Percentiles rank a stretch among this genome's conserved stretches.
phyloP scores from a whole-genome alignment of 2,888 invertebrate species.

The Perithous albicinctus region DNA sequence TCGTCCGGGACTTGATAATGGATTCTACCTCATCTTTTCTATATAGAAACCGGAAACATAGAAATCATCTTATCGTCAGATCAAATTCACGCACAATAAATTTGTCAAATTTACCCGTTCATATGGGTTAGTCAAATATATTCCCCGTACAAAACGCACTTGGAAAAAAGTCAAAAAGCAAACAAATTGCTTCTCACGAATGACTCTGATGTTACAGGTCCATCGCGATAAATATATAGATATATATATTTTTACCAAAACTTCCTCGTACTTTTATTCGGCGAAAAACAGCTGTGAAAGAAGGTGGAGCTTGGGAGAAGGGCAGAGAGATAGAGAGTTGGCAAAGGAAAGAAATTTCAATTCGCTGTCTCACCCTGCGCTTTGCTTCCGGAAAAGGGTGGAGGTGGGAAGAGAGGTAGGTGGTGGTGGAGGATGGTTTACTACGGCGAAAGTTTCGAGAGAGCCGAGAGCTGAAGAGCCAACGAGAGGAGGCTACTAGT shows the following conservation, averaged over 20 bases:
- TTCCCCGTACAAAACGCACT: no score
- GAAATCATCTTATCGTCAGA: no score
- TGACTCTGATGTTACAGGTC: background rate
- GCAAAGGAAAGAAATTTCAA: conserved; percentile 24
- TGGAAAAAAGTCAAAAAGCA: no score
- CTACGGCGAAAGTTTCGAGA: conserved; percentile 22
- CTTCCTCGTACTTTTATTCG: conserved; percentile 22
- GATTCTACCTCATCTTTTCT: no score
- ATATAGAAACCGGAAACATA: no score
- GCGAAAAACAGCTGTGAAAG: conserved; percentile 22
- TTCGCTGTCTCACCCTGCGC: conserved; percentile 7
- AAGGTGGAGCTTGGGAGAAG: background rate
- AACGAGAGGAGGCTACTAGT: conserved; percentile 19
- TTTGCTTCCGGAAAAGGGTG: background rate
- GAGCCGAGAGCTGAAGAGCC: conserved; percentile 21
- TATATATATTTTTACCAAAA: conserved; percentile 50
- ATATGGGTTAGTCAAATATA: no score
- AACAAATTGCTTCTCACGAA: no score
- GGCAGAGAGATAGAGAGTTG: background rate
- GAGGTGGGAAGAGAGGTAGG: background rate
- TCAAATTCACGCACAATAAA: no score
- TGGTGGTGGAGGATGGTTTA: background rate
- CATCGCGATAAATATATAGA: no score
- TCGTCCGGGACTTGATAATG: no score
- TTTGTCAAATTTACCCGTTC: no score